Evolutionary conservation across 23 tunicate genomes (phyloP), one percentile per base, ranked within the genome.

Genomic region (Aplidium turbinatum): DNA sequence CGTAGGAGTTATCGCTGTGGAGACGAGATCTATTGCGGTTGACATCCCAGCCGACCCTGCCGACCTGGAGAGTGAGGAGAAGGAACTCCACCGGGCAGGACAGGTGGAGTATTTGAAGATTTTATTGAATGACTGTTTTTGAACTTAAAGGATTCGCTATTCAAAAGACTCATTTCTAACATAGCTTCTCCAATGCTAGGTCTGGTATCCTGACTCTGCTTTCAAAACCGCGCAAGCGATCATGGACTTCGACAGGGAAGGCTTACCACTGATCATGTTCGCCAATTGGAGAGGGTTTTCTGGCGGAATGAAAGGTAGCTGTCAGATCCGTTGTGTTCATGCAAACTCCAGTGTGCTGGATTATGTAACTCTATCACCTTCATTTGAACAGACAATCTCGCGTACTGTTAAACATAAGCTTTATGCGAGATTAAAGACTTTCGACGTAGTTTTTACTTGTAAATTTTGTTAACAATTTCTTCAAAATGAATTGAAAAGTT

Each of bases 231-330:
- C 99, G 4, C 99, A 95, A 80, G 99, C 99, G 11, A 95, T 95
- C 53, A 63, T 36, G 35, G 99, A 95, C 75, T 89, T 95, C 62
- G 78, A 89, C 54, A 64, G 95, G 18, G 99, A 95, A 68, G 93
- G 93, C 1, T 92, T 95, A 58, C 99, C 99, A 13, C 92, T 95
- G 28, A 82, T 95, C 21, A 95, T 95, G 95, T 88, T 95, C 47
- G 99, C 99, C 26, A 95, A 95, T 55, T 95, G 99, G 96, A 73
- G 99, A 29, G 99, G 99, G 13, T 94, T 94, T 72, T 94, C 99
- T 2, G 99, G 99, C 26, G 99, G 99, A 75, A 94, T 94, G 99
- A 94, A 94, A 83, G 99, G 95, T 83, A 31, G 30, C n/a, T n/a
- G n/a, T n/a, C n/a, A n/a, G n/a, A n/a, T n/a, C n/a, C n/a, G n/a